These are phyloP conservation scores for Psittacula derbiana DNA, from an alignment of 2,797 vertebrate species.

Conservation along the genomic window DNA sequence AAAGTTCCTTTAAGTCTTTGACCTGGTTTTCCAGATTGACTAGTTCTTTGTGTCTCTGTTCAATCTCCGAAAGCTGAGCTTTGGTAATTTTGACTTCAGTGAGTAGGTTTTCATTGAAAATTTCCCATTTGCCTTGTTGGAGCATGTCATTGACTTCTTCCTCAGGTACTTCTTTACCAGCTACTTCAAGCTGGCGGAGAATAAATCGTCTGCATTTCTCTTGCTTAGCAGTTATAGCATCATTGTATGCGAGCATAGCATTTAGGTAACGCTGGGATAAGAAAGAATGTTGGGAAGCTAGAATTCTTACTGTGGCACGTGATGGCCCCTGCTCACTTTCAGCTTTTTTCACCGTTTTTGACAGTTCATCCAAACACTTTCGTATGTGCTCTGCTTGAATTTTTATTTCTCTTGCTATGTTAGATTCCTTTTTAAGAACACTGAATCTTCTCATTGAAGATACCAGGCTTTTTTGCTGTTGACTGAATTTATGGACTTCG, in stretches of 20 bases:
- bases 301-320: slow-evolving; percentile 82
- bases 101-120: slow-evolving; percentile 94
- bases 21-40: slow-evolving; percentile 90
- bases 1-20: slow-evolving; percentile 90
- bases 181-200: slow-evolving; percentile 90
- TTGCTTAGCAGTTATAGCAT: slow-evolving; percentile 87
- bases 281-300: slow-evolving; percentile 81
- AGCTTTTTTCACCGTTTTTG: slow-evolving; percentile 79
- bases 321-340: slow-evolving; percentile 79
- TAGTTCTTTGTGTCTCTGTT: slow-evolving; percentile 91
- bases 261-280: slow-evolving; percentile 83
- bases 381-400: slow-evolving; percentile 85
- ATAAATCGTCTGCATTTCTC: slow-evolving; percentile 92
- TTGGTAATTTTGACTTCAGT: slow-evolving; percentile 90
- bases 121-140: slow-evolving; percentile 90
- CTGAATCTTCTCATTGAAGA: slow-evolving; percentile 93
- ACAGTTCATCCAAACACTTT: slow-evolving; percentile 81
- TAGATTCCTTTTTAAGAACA: slow-evolving; percentile 91
- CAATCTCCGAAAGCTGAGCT: slow-evolving; percentile 90
- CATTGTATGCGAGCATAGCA: slow-evolving; percentile 87
- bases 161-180: slow-evolving; percentile 85
- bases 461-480: slow-evolving; percentile 87
- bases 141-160: slow-evolving; percentile 91
- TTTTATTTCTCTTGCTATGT: slow-evolving; percentile 87
- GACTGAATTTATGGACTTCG: slow-evolving; percentile 85